Percentiles rank a stretch among this genome's conserved stretches.
These are phyloP conservation scores for Siphamia tubifer DNA, from an alignment of 2,113 vertebrate genomes.

Conservation along the genomic window DNA sequence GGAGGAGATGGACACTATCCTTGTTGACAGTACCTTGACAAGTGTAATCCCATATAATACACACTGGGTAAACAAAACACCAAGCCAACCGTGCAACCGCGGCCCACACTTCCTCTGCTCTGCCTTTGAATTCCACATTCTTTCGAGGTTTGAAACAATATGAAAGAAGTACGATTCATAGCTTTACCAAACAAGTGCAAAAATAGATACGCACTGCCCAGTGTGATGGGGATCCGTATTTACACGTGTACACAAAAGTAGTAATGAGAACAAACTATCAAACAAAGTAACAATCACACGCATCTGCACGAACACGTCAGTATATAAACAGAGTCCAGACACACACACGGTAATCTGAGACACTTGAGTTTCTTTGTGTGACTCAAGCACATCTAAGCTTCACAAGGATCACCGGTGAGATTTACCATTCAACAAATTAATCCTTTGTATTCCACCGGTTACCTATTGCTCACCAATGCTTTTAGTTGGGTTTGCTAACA, in stretches of 20 bases:
- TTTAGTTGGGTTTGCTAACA: not conserved
- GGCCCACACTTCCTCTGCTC: conserved; percentile 68
- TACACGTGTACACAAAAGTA: conserved; percentile 34
- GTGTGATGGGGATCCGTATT: conserved; percentile 28
- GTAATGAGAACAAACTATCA: conserved; percentile 37
- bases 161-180: conserved; percentile 50
- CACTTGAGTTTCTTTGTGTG: not conserved
- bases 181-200: conserved; percentile 68
- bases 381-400: conserved; percentile 4
- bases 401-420: not conserved
- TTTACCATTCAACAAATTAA: conserved; percentile 18
- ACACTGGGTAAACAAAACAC: conserved; percentile 76
- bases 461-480: conserved; percentile 4
- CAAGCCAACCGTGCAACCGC: conserved; percentile 72
- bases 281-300: conserved; percentile 36
- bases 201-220: conserved; percentile 29
- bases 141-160: conserved; percentile 65
- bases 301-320: conserved; percentile 15
- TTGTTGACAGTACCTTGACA: conserved; percentile 84
- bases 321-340: conserved; percentile 27
- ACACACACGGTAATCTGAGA: not conserved
- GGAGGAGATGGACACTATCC: conserved; percentile 78
- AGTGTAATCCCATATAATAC: conserved; percentile 78
- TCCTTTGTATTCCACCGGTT: not conserved
- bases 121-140: conserved; percentile 70